Conservation (phyloP, 2,113 vertebrate genomes). For the Barbus barbus region DNA sequence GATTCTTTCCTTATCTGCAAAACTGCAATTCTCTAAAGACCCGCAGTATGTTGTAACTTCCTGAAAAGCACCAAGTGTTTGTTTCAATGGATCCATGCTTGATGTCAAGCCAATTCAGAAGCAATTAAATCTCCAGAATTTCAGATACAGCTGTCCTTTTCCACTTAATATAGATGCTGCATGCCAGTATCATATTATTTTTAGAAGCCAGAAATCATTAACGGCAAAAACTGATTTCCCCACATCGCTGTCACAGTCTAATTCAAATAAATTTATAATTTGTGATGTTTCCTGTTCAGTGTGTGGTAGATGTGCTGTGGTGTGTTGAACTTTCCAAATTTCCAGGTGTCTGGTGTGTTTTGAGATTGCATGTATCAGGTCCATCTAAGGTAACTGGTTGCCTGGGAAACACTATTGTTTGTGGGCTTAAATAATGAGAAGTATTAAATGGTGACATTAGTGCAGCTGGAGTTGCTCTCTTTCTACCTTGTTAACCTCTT, state of each 20-base stretch:
- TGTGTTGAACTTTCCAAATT: background rate
- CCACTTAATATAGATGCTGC: too few relatives aligned
- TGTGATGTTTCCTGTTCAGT: background rate
- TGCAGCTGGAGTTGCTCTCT: slow-evolving; percentile 39
- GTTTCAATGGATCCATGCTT: background rate
- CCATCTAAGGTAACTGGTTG: slow-evolving; percentile 48
- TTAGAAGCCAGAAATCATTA: background rate
- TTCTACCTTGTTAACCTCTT: slow-evolving; percentile 19
- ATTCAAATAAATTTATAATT: background rate
- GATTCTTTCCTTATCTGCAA: background rate
- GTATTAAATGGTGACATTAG: slow-evolving; percentile 57
- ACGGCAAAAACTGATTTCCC: background rate
- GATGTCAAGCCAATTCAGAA: background rate
- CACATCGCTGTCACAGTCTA: background rate
- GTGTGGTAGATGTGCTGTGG: slow-evolving; percentile 7
- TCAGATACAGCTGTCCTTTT: too few relatives aligned
- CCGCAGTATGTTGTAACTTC: background rate
- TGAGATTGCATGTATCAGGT: slow-evolving; percentile 39
- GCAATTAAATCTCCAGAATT: background rate
- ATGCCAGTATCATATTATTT: background rate
- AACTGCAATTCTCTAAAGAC: background rate
- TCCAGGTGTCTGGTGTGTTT: slow-evolving; percentile 39
- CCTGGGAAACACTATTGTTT: slow-evolving; percentile 64
- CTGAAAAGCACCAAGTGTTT: background rate
- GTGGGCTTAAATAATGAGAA: slow-evolving; percentile 70